Conservation (phyloP, 2,113 vertebrate genomes). For the Muscicapa adusta region DNA sequence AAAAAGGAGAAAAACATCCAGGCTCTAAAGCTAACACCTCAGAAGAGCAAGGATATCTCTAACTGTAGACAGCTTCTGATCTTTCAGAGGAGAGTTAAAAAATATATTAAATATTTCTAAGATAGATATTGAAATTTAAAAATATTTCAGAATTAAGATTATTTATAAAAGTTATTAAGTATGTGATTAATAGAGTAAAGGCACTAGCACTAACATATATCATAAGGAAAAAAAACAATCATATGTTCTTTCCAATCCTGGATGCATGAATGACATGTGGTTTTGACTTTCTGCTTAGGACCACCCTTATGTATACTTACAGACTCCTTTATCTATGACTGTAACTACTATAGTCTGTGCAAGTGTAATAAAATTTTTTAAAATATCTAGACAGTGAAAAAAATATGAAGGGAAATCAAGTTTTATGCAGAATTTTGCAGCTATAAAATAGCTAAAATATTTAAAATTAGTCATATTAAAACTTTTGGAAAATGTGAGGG, state of each 20-base stretch:
- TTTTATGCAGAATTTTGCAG: not conserved
- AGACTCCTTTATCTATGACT: not conserved
- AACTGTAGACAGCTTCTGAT: not conserved
- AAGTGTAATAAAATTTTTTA: not conserved
- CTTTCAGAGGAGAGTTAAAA: not conserved
- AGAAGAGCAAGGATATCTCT: not conserved
- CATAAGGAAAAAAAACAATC: not conserved
- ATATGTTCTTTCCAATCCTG: fast-evolving
- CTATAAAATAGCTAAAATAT: not conserved
- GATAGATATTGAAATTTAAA: not conserved
- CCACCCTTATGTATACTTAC: not conserved
- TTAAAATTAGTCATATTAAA: not conserved
- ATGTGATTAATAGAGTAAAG: not conserved
- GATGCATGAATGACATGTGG: not conserved
- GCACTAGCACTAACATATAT: not conserved
- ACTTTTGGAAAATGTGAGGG: not conserved
- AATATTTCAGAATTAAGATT: not conserved
- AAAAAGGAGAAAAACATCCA: not conserved
- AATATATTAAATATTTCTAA: not conserved
- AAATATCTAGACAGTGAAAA: not conserved
- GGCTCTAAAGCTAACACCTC: fast-evolving
- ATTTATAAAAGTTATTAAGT: not conserved
- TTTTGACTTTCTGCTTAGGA: not conserved
- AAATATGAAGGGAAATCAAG: not conserved
- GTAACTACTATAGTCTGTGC: not conserved